Percentiles rank a stretch among this genome's conserved stretches.
Evolutionary conservation across 2,797 vertebrate genomes (phyloP).

Genomic region (Hemitrygon akajei): DNA sequence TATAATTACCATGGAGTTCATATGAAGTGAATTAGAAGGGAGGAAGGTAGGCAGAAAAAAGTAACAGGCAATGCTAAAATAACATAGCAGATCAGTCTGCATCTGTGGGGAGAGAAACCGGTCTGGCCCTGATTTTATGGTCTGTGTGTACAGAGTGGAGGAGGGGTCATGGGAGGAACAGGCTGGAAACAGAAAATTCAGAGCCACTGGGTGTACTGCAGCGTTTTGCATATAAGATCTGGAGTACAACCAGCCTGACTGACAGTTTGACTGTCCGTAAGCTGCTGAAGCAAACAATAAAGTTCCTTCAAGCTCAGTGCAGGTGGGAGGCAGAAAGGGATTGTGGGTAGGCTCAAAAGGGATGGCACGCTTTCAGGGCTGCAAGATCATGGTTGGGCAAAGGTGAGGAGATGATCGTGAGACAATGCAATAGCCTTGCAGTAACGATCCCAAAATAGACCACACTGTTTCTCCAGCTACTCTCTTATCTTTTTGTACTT

Average conservation of each 20-base stretch:
- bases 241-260: not conserved
- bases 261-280: not conserved
- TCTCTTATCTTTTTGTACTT: no score
- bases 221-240: not conserved
- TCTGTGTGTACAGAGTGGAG: not conserved
- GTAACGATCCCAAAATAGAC: no score
- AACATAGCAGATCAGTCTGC: not conserved
- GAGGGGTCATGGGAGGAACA: not conserved
- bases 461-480: no score
- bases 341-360: not conserved
- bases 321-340: not conserved
- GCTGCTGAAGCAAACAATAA: not conserved
- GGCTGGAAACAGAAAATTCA: not conserved
- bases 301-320: not conserved
- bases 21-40: not conserved
- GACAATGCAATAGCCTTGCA: no score
- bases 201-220: not conserved
- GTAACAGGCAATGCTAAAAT: constrained; percentile 1
- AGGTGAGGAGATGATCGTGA: no score
- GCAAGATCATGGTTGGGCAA: no score
- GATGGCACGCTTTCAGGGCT: not conserved
- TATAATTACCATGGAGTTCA: not conserved
- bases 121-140: not conserved
- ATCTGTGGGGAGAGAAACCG: not conserved
- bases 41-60: not conserved